Base-by-base conservation (phyloP, 2,888 invertebrate genomes). In the Pterostichus niger region DNA sequence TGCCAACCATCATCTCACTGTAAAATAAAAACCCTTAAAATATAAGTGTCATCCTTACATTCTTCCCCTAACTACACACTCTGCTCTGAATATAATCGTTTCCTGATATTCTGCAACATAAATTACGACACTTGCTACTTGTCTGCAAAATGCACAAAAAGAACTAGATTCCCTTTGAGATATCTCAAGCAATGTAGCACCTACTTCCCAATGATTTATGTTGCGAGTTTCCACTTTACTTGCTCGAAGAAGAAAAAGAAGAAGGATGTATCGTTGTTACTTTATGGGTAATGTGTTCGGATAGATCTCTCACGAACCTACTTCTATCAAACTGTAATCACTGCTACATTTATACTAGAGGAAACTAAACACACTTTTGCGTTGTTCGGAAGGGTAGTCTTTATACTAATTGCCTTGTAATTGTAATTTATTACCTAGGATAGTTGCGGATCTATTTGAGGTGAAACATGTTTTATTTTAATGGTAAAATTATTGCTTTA, bases 81-180 rank as follows among this genome's bases (percentile, higher is more conserved):
- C 33, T 10, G 13, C 35, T 0, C 33, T 24, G 11, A 77, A 77
- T 77, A 77, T 54, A 77, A 77, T 77, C 54, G 77, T 77, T 77
- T 77, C 54, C 77, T 35, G 77, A 77, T 77, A 77, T 56, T 31
- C 56, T 40, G 54, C 54, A 11, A 49, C 76, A 56, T 77, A 77
- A 77, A 77, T 77, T 56, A 73, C 49, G 17, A 9, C 24, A 73
- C 73, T 73, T 46, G 24, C 11, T 24, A 33, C 49, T 75, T 49
- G 75, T 75, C 24, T 24, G 24, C n/a, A 24, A 24, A 46, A 68
- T 68, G 31, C 46, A 46, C 73, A 76, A 76, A 76, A 54, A 54
- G 10, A 56, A n/a, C 68, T 9, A 24, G 52, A 76, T 54, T 54
- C 31, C 35, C 54, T 76, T 76, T 9, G 24, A 75, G 76, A 54